A percentile compares a stretch with the other conserved stretches of the same genome.
phyloP scores from a whole-genome alignment of 1,140 invertebrate species.

The Sitodiplosis mosellana region DNA sequence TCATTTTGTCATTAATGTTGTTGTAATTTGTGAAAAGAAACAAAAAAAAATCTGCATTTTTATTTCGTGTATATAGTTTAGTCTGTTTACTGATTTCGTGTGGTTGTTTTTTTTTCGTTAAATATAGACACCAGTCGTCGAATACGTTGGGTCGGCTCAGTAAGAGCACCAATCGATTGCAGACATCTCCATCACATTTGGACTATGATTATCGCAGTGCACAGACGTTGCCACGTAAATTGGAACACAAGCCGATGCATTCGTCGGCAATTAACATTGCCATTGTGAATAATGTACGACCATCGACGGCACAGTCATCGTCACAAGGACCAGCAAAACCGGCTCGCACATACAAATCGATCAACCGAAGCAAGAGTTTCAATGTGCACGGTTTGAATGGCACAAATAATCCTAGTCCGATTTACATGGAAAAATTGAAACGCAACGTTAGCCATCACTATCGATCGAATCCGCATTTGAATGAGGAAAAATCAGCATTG shows the following conservation, averaged over 20 bases:
- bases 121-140: background rate
- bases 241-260: constrained; percentile 29
- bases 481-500: constrained; percentile 45
- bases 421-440: constrained; percentile 23
- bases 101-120: too few relatives aligned
- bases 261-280: constrained; percentile 54
- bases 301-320: constrained; percentile 20
- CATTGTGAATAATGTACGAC: constrained; percentile 41
- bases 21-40: background rate
- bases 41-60: background rate
- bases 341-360: constrained; percentile 50
- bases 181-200: constrained; percentile 20
- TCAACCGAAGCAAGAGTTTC: constrained; percentile 68
- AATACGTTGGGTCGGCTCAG: constrained; percentile 58
- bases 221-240: constrained; percentile 58
- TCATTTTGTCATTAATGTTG: background rate
- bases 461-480: constrained; percentile 57
- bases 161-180: constrained; percentile 51
- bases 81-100: constrained; percentile 4
- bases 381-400: constrained; percentile 46
- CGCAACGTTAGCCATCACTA: constrained; percentile 28
- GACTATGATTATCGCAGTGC: constrained; percentile 42
- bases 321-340: constrained; percentile 42
- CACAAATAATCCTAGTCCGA: constrained; percentile 25
- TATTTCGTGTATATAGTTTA: constrained; percentile 5